Conservation (phyloP, 2,113 vertebrate species). For the Nesoenas mayeri region DNA sequence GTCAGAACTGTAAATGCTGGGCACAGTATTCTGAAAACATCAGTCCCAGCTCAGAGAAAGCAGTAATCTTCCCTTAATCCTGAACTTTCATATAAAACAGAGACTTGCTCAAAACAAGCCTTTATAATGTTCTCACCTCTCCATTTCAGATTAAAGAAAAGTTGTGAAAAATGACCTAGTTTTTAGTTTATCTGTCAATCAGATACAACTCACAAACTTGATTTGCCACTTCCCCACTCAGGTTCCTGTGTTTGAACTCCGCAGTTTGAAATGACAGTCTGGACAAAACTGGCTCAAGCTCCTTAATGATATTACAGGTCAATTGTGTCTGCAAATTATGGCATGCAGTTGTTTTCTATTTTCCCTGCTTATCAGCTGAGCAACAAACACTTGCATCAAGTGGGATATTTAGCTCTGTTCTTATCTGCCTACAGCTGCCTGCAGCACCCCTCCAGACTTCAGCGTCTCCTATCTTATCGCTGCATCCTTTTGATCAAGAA, state of each 20-base stretch:
- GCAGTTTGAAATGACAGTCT: background rate
- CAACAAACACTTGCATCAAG: constrained; percentile 26
- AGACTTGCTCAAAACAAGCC: background rate
- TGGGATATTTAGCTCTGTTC: background rate
- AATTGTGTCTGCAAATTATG: background rate
- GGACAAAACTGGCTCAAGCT: background rate
- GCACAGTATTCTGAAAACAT: background rate
- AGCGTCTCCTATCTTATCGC: constrained; percentile 27
- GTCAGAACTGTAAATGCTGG: background rate
- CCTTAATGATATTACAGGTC: background rate
- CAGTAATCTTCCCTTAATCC: background rate
- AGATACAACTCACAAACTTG: background rate
- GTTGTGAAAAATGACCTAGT: background rate
- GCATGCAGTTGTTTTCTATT: background rate
- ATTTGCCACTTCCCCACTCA: background rate
- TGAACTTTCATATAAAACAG: background rate
- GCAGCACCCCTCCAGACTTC: constrained; percentile 7
- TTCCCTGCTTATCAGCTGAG: background rate
- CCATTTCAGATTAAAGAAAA: background rate
- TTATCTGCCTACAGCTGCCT: constrained; percentile 34
- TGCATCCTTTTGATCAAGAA: constrained; percentile 58
- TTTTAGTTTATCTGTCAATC: background rate
- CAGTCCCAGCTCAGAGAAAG: background rate
- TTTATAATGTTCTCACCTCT: background rate
- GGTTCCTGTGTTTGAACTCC: background rate